phyloP scores from a whole-genome alignment of 2,888 invertebrate genomes.

The Mesoligia furuncula region DNA sequence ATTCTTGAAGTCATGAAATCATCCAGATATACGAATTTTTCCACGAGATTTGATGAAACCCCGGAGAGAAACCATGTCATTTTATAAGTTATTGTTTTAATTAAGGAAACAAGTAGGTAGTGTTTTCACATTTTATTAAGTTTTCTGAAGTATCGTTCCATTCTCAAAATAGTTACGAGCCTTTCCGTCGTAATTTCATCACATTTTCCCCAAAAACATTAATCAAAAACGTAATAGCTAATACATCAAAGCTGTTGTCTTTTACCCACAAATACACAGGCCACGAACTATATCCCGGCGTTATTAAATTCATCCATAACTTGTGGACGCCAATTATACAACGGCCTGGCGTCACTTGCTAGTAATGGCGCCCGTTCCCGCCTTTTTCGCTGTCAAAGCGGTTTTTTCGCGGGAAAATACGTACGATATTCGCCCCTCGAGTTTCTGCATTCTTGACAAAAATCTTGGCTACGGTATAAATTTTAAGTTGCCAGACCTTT shows the following conservation, averaged over 20 bases:
- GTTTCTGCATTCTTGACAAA: slow-evolving; percentile 69
- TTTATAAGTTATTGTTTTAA: not conserved
- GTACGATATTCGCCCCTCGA: slow-evolving; percentile 73
- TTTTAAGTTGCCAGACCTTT: slow-evolving; percentile 65
- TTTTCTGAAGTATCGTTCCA: not conserved
- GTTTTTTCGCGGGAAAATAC: slow-evolving; percentile 85
- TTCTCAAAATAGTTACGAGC: slow-evolving; percentile 9
- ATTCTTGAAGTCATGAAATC: not conserved
- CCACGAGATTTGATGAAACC: not conserved
- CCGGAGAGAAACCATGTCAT: not conserved
- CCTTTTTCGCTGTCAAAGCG: slow-evolving; percentile 89
- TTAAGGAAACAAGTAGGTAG: not conserved
- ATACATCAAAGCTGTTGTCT: slow-evolving; percentile 66
- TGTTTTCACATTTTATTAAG: not conserved
- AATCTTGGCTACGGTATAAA: slow-evolving; percentile 67
- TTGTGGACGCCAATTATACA: slow-evolving; percentile 80
- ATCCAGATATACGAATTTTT: not conserved
- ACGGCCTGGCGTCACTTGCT: slow-evolving; percentile 91
- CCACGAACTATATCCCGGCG: slow-evolving; percentile 66
- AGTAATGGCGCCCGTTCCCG: slow-evolving; percentile 90
- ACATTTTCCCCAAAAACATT: slow-evolving; percentile 38
- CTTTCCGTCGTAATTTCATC: slow-evolving; percentile 14
- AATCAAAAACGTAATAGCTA: slow-evolving; percentile 43
- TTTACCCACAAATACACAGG: slow-evolving; percentile 62
- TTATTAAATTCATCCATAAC: slow-evolving; percentile 79